Evolutionary conservation across 2,113 vertebrate species (phyloP).

Genomic region (Antechinus flavipes): DNA sequence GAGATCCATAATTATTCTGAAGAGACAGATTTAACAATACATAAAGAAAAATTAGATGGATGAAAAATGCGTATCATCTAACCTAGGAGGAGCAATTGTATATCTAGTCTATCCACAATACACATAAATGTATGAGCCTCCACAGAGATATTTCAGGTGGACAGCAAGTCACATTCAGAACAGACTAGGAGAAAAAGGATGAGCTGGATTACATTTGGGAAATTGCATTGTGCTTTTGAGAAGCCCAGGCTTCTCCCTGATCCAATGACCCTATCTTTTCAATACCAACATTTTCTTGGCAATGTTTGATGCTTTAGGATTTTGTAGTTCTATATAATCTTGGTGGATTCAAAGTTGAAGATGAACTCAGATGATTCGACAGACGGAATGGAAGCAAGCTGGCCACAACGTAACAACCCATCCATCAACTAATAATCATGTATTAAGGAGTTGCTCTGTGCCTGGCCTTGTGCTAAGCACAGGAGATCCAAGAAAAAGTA

Average conservation of each 20-base stretch:
- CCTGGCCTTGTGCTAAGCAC: background rate
- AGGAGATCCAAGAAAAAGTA: background rate
- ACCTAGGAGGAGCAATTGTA: background rate
- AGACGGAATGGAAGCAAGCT: background rate
- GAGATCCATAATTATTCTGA: background rate
- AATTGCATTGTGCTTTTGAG: background rate
- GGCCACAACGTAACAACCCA: background rate
- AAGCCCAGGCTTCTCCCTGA: background rate
- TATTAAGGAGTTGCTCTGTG: background rate
- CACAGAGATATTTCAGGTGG: background rate
- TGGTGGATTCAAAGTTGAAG: background rate
- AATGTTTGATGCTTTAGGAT: background rate
- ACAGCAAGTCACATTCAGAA: background rate
- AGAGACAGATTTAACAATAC: background rate
- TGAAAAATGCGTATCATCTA: background rate
- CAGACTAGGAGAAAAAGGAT: background rate
- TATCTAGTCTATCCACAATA: background rate
- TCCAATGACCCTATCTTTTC: background rate
- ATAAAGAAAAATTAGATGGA: background rate
- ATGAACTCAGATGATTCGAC: background rate
- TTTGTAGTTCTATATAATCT: background rate
- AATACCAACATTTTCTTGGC: background rate
- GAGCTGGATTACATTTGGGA: background rate
- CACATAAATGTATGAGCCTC: background rate
- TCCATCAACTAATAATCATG: background rate